Evolutionary conservation across 2,888 invertebrate species (phyloP).

Genomic region (Drosophila maculinotata): DNA sequence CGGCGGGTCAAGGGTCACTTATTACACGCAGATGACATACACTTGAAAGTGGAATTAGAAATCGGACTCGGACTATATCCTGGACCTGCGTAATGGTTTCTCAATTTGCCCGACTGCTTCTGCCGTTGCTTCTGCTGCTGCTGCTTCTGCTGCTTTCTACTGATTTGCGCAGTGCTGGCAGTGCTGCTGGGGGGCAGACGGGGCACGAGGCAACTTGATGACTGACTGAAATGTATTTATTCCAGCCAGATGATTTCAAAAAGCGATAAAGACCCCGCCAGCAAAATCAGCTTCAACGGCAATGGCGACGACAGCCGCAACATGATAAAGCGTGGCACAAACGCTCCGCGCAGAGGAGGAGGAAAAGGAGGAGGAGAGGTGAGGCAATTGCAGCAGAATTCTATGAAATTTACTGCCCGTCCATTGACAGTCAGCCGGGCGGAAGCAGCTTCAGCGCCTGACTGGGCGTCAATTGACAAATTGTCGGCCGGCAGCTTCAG

Average conservation of each 20-base stretch:
- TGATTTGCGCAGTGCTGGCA: constrained; percentile 16
- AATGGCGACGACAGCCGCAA: too few species aligned
- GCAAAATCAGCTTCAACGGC: too few species aligned
- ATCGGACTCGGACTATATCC: neutral
- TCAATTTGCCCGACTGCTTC: too few species aligned
- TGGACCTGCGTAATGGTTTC: neutral
- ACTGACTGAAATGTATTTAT: constrained; percentile 68
- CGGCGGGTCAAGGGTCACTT: constrained; percentile 6
- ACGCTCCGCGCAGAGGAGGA: too few species aligned
- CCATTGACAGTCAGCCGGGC: constrained; percentile 70
- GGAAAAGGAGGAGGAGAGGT: neutral
- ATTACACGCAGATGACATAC: neutral
- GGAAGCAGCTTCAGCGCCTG: constrained; percentile 72
- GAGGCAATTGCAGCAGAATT: constrained; percentile 56
- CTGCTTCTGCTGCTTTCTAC: constrained; percentile 5
- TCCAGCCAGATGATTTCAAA: constrained; percentile 72
- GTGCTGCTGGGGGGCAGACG: too few species aligned
- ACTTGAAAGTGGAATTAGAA: constrained; percentile 9
- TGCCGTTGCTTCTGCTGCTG: too few species aligned
- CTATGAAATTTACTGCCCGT: constrained; percentile 59
- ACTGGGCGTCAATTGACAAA: constrained; percentile 77
- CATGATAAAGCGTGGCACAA: too few species aligned
- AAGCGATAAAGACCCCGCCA: constrained; percentile 66
- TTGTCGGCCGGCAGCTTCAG: constrained; percentile 46
- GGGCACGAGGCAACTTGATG: too few species aligned